A percentile compares a stretch with the other conserved stretches of the same genome.
These are phyloP conservation scores for Montifringilla adamsi DNA, from an alignment of 2,113 vertebrate species.

Conservation along the genomic window DNA sequence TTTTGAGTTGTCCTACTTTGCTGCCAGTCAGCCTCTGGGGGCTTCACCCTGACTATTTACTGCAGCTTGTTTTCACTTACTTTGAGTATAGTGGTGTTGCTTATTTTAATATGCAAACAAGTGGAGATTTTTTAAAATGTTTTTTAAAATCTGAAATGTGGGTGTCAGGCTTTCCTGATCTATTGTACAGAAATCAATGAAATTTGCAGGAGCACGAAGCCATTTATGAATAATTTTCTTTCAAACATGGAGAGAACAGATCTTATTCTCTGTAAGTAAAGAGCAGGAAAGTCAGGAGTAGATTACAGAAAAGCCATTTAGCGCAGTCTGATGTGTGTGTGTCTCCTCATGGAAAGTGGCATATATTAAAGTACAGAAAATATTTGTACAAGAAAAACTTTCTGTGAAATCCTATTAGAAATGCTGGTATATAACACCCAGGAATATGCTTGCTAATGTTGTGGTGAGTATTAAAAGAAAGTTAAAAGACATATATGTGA, in stretches of 20 bases:
- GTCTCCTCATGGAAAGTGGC: background rate
- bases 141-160: background rate
- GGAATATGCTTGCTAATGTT: background rate
- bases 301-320: background rate
- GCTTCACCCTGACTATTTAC: background rate
- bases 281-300: conserved; percentile 8
- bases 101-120: background rate
- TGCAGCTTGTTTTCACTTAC: background rate
- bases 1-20: background rate
- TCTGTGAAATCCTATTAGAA: background rate
- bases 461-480: background rate
- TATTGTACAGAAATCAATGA: conserved; percentile 39
- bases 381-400: background rate
- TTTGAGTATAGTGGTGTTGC: background rate
- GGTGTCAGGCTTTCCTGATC: background rate
- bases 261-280: background rate
- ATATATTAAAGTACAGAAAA: background rate
- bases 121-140: background rate
- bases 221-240: background rate
- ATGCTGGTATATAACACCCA: background rate
- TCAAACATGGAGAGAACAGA: background rate
- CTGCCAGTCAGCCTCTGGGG: background rate
- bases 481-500: background rate
- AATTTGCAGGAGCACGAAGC: conserved; percentile 37
- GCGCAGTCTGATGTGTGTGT: background rate